phyloP scores from a whole-genome alignment of 2,113 vertebrate genomes.

The Apteryx owenii region DNA sequence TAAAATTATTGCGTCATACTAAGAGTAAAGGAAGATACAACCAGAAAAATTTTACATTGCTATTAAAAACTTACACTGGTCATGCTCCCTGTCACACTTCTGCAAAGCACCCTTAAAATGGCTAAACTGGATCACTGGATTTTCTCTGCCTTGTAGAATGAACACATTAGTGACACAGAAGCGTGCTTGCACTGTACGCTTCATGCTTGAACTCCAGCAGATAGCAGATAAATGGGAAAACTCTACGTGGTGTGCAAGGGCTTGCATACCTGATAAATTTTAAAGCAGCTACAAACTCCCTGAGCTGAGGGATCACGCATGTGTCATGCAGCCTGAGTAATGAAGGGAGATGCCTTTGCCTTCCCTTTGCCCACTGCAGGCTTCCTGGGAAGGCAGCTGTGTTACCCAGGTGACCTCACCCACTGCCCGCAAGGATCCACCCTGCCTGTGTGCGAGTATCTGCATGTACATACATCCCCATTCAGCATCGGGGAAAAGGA shows the following conservation, averaged over 20 bases:
- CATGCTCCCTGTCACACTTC: neutral
- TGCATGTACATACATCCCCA: neutral
- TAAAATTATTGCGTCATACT: neutral
- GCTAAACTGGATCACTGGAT: neutral
- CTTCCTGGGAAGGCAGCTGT: neutral
- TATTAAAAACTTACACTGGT: neutral
- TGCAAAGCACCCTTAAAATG: neutral
- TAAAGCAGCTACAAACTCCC: neutral
- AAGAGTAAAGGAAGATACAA: neutral
- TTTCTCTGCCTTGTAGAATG: neutral
- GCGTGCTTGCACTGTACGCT: neutral
- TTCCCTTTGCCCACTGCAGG: neutral
- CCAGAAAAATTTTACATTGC: neutral
- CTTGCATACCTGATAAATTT: neutral
- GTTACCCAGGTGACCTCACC: neutral
- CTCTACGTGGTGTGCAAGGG: neutral
- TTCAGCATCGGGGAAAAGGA: neutral
- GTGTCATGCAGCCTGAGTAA: neutral
- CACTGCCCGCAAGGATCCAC: neutral
- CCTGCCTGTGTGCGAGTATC: too few species aligned
- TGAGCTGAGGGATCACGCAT: neutral
- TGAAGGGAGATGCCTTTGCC: neutral
- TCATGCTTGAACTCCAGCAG: neutral
- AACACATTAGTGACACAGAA: neutral
- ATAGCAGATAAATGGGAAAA: neutral